These are phyloP conservation scores for Drosophila prosaltans DNA, from an alignment of 1,140 invertebrate genomes.

Conservation along the genomic window DNA sequence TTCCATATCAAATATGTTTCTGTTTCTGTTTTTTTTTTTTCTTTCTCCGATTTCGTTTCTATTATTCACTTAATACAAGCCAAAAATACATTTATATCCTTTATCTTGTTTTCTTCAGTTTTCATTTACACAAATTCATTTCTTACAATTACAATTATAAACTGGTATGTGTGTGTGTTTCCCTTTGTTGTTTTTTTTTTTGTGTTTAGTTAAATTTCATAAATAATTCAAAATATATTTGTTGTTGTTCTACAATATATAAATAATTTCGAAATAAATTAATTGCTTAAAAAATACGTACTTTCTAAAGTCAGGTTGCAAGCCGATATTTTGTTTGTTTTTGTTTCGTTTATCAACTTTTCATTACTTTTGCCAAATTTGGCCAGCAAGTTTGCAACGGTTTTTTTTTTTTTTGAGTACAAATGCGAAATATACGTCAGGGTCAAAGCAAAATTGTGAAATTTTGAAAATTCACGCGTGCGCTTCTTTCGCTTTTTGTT, in stretches of 20 bases:
- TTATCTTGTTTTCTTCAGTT: constrained; percentile 18
- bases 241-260: constrained; percentile 35
- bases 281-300: constrained; percentile 40
- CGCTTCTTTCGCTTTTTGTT: background rate
- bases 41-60: constrained; percentile 29
- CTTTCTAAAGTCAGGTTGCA: constrained; percentile 16
- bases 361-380: constrained; percentile 16
- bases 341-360: background rate
- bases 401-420: constrained; percentile 70
- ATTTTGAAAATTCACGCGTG: constrained; percentile 2
- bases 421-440: constrained; percentile 82
- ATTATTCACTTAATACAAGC: constrained; percentile 31
- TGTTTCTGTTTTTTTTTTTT: constrained; percentile 15
- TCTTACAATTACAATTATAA: constrained; percentile 43
- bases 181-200: background rate
- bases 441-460: constrained; percentile 42
- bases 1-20: constrained; percentile 47
- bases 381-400: constrained; percentile 39
- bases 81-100: constrained; percentile 1
- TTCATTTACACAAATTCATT: constrained; percentile 58
- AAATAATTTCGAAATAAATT: constrained; percentile 57
- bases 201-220: constrained; percentile 52
- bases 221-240: constrained; percentile 60
- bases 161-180: constrained; percentile 8
- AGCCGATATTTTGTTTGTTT: background rate